Evolutionary conservation across 2,113 vertebrate genomes (phyloP).

Genomic region (Cyanistes caeruleus): DNA sequence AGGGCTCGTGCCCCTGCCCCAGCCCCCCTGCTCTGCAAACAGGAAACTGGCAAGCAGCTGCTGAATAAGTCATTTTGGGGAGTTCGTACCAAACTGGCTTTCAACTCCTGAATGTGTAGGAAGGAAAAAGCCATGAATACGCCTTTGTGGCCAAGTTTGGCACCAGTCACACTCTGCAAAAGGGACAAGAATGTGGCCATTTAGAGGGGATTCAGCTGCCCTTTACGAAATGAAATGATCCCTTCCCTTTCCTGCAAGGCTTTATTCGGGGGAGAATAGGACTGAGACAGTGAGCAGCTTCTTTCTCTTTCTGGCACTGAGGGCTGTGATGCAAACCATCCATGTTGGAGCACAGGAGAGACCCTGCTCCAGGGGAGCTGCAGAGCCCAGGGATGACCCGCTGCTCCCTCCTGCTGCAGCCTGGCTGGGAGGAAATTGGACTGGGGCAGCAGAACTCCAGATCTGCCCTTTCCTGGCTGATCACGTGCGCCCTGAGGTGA

Average conservation of each 20-base stretch:
- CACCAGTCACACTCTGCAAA: conserved; percentile 3
- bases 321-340: neutral
- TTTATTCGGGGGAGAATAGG: conserved; percentile 52
- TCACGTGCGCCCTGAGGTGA: accelerated
- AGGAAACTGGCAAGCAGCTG: conserved; percentile 57
- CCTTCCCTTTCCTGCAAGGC: conserved; percentile 59
- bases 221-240: conserved; percentile 65
- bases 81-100: conserved; percentile 64
- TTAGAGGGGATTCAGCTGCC: conserved; percentile 70
- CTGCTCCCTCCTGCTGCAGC: neutral
- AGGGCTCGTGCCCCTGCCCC: neutral
- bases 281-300: conserved; percentile 34
- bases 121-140: conserved; percentile 69
- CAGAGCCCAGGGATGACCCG: neutral
- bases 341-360: accelerated
- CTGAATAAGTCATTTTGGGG: conserved; percentile 67
- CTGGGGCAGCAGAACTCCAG: neutral
- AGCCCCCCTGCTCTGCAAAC: neutral
- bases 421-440: neutral
- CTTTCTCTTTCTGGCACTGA: conserved; percentile 29
- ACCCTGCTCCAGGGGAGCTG: neutral
- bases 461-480: neutral
- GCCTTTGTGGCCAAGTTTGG: conserved; percentile 69
- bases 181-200: conserved; percentile 72
- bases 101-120: conserved; percentile 69